Evolutionary conservation across 1,140 invertebrate species (phyloP).

Genomic region (Brachionus rotundiformis): DNA sequence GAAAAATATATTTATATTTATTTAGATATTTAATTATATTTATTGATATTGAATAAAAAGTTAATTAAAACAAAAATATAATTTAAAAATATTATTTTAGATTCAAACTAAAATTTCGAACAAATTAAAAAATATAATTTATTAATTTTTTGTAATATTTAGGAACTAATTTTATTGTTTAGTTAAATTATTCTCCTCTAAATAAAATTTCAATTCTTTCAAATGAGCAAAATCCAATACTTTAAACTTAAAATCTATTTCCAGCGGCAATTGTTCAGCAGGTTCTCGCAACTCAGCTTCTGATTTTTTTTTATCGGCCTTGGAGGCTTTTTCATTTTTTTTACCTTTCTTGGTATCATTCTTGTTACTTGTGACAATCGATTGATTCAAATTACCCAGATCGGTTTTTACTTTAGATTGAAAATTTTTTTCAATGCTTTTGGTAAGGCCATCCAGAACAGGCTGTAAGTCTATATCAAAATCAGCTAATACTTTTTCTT

Average conservation of each 20-base stretch:
- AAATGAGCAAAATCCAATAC: neutral
- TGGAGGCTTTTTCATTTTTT: constrained; percentile 15
- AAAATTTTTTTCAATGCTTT: constrained; percentile 30
- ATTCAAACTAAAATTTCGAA: neutral
- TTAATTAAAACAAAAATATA: no score
- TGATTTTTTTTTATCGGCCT: constrained; percentile 14
- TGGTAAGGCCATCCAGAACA: constrained; percentile 31
- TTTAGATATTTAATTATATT: no score
- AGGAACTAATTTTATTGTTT: neutral
- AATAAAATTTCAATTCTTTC: neutral
- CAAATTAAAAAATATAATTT: constrained; percentile 9
- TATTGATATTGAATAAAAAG: no score
- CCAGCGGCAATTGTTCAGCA: neutral
- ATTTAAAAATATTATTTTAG: no score
- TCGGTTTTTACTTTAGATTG: constrained; percentile 17
- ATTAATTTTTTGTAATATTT: no score
- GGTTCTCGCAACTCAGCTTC: neutral
- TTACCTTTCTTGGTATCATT: constrained; percentile 25
- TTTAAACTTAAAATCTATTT: constrained; percentile 13
- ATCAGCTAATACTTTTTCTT: constrained; percentile 26
- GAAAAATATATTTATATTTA: no score
- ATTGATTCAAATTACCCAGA: neutral
- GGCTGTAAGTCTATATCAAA: constrained; percentile 1
- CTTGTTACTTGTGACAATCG: neutral
- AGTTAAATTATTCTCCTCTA: neutral